A percentile compares a stretch with the other conserved stretches of the same genome.
Conservation (phyloP, 2,888 invertebrate genomes). For the Polymixis lichenea region DNA sequence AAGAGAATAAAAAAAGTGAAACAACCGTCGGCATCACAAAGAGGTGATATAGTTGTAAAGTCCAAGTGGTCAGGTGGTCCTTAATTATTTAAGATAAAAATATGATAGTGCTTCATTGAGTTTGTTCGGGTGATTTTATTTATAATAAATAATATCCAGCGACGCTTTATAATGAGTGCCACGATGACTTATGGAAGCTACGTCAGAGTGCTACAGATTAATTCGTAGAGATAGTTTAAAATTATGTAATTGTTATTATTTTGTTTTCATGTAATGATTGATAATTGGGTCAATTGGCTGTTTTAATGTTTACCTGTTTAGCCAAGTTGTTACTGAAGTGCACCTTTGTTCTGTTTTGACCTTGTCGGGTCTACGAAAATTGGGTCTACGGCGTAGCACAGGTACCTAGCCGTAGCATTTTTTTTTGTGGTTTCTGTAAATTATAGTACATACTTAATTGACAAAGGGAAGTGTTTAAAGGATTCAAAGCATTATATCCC, state of each 20-base stretch:
- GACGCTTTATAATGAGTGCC: conserved; percentile 74
- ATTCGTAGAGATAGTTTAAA: conserved; percentile 39
- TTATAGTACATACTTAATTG: neutral
- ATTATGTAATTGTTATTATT: conserved; percentile 18
- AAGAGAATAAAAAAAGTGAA: conserved; percentile 74
- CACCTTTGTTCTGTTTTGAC: conserved; percentile 31
- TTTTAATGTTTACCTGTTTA: conserved; percentile 16
- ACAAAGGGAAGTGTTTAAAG: neutral
- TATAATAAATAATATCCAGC: conserved; percentile 79
- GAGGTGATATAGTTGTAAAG: conserved; percentile 83
- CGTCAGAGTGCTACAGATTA: conserved; percentile 39
- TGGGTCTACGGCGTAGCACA: conserved; percentile 52
- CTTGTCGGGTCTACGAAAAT: conserved; percentile 35
- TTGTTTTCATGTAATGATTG: conserved; percentile 24
- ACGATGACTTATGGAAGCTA: conserved; percentile 71
- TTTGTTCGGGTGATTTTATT: conserved; percentile 74
- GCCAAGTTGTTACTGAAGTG: conserved; percentile 20
- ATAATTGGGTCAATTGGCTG: conserved; percentile 14
- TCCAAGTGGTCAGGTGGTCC: conserved; percentile 82
- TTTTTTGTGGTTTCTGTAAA: neutral
- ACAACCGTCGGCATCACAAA: conserved; percentile 83
- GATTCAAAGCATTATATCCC: neutral
- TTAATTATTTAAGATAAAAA: conserved; percentile 87
- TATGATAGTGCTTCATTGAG: conserved; percentile 87
- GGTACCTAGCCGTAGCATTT: conserved; percentile 1